Evolutionary conservation across 2,113 vertebrate genomes (phyloP), one percentile per base, ranked within the genome.

Genomic region (Ornithorhynchus anatinus): DNA sequence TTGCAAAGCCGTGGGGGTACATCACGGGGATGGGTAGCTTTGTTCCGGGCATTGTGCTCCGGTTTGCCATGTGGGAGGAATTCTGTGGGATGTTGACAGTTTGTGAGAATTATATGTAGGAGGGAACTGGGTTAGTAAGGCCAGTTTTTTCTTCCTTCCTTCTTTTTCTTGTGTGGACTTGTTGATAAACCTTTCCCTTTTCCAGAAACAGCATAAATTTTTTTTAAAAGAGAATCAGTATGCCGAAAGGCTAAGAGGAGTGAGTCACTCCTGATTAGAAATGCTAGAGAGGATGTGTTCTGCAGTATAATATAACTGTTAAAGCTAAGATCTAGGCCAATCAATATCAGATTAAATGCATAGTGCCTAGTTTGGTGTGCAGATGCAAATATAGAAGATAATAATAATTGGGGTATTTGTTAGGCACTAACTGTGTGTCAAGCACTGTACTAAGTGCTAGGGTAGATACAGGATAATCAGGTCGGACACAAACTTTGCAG

Each of bases 71-170:
- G 88, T 92, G 84, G 80, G 89, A 65, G 79, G 84, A 86, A 87
- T 90, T 73, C 83, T 87, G 86, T 82, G 84, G 89, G 88, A 92
- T 89, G 86, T 69, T 92, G 86, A 86, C 83, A 89, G 77, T 90
- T 90, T 85, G 80, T 85, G 82, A 84, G 74, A 90, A 90, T 89
- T 73, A 79, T 73, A 43, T 27, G 69, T 83, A 76, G 86, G n/a
- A 88, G 88, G 77, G 66, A 88, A 82, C 65, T 71, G 65, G 84
- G 77, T 91, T 91, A 88, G 0, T 7, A 88, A 91, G 85, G 85
- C 84, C 67, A 81, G 70, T 27, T 20, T 62, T n/a, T 53, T 75
- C 57, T 45, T 63, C 25, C 48, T 70, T 83, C 27, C 56, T 39
- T 72, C 58, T 75, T 70, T 65, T 59, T 85, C 65, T 71, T 72